A percentile compares a stretch with the other conserved stretches of the same genome.
These are phyloP conservation scores for Protodeltote pygarga DNA, from an alignment of 2,888 invertebrate genomes.

Conservation along the genomic window DNA sequence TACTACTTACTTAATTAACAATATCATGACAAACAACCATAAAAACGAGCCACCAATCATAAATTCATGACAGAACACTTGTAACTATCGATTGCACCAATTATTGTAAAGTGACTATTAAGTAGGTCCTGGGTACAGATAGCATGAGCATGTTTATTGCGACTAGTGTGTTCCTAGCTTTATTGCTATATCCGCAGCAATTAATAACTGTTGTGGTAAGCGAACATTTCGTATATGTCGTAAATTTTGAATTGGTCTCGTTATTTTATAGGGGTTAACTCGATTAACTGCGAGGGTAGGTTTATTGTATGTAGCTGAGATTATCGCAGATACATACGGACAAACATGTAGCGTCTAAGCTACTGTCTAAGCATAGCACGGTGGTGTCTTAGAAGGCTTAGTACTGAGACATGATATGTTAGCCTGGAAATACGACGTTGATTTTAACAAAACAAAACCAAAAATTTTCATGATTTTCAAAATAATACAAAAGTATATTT, in stretches of 20 bases:
- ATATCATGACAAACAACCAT: constrained; percentile 20
- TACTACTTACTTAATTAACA: constrained; percentile 8
- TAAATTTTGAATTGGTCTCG: constrained; percentile 72
- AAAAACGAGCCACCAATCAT: constrained; percentile 40
- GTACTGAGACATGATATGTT: constrained; percentile 24
- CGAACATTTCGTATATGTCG: constrained; percentile 71
- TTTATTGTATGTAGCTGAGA: constrained; percentile 64
- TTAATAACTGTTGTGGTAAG: constrained; percentile 73
- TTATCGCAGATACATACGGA: constrained; percentile 49
- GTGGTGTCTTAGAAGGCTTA: constrained; percentile 36
- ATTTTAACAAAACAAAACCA: too few species aligned
- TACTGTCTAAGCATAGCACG: constrained; percentile 40
- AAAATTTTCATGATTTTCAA: too few species aligned
- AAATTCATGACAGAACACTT: constrained; percentile 49
- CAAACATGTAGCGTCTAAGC: constrained; percentile 31
- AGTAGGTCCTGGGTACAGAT: constrained; percentile 66
- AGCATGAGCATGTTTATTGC: constrained; percentile 73
- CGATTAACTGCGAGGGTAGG: constrained; percentile 71
- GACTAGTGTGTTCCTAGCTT: constrained; percentile 68
- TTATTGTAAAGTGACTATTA: constrained; percentile 71
- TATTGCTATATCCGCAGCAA: constrained; percentile 66
- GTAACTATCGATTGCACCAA: constrained; percentile 63
- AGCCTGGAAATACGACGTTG: constrained; percentile 8
- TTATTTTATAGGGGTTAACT: constrained; percentile 77
- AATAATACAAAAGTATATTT: too few species aligned